These are phyloP conservation scores for Procavia capensis DNA, from an alignment of 2,113 vertebrate genomes.

Conservation along the genomic window DNA sequence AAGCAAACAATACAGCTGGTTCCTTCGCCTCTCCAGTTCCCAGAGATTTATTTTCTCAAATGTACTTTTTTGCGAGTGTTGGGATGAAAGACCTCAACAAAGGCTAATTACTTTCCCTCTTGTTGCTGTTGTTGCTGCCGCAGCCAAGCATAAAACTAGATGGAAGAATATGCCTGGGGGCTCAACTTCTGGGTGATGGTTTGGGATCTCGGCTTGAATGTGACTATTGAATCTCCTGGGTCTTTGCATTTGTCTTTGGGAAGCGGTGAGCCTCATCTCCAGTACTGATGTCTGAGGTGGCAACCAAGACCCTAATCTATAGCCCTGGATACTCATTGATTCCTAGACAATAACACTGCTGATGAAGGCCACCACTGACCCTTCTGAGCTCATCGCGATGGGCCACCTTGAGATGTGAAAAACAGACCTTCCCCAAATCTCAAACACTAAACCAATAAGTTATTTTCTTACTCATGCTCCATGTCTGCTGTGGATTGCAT, in stretches of 20 bases:
- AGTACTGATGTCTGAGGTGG: not conserved
- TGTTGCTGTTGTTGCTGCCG: slow-evolving; percentile 9
- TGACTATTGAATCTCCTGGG: fast-evolving
- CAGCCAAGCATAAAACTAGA: not conserved
- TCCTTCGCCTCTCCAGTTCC: not conserved
- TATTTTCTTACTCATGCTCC: not conserved
- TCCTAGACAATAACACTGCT: fast-evolving
- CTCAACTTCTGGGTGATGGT: not conserved
- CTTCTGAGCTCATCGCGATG: not conserved
- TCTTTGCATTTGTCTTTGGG: not conserved
- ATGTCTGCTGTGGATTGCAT: not conserved
- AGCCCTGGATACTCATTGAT: not conserved
- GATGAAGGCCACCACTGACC: no score
- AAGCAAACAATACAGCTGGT: not conserved
- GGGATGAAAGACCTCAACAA: slow-evolving; percentile 47
- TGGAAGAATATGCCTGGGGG: fast-evolving
- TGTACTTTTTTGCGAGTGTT: not conserved
- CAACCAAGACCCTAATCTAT: fast-evolving
- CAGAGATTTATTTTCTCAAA: slow-evolving; percentile 52
- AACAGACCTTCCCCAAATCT: not conserved
- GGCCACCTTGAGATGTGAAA: not conserved
- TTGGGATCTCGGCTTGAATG: not conserved
- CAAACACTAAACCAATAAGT: no score
- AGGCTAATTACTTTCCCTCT: slow-evolving; percentile 50
- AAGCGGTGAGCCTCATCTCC: not conserved